A percentile compares a stretch with the other conserved stretches of the same genome.
phyloP scores from a whole-genome alignment of 2,888 invertebrate genomes.

The Rhagium mordax region DNA sequence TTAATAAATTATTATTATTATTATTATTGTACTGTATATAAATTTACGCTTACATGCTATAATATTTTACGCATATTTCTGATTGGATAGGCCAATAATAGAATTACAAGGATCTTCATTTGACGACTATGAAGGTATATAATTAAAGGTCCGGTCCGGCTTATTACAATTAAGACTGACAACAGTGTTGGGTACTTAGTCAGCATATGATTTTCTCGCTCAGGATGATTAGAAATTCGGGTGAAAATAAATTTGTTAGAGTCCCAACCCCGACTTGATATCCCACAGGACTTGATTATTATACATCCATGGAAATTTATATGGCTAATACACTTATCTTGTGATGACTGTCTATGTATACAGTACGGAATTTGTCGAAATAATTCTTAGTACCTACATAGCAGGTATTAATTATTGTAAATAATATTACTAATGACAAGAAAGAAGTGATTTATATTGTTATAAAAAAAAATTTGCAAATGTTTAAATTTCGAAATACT shows the following conservation, averaged over 20 bases:
- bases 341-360: neutral
- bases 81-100: neutral
- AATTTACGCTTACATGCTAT: too few species aligned
- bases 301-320: constrained; percentile 7
- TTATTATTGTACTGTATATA: too few species aligned
- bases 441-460: too few species aligned
- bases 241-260: neutral
- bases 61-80: too few species aligned
- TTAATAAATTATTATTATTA: too few species aligned
- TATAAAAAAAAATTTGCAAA: too few species aligned
- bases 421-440: too few species aligned
- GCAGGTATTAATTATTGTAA: too few species aligned
- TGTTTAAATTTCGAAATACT: too few species aligned
- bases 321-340: neutral
- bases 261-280: neutral
- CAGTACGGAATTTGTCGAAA: neutral
- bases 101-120: neutral
- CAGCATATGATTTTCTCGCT: neutral
- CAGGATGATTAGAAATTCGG: neutral
- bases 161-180: constrained; percentile 4
- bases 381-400: neutral
- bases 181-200: neutral
- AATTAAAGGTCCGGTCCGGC: neutral
- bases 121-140: neutral
- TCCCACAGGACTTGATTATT: neutral